A percentile compares a stretch with the other conserved stretches of the same genome.
phyloP scores from a whole-genome alignment of 2,113 vertebrate genomes.

The Pardalotus punctatus region DNA sequence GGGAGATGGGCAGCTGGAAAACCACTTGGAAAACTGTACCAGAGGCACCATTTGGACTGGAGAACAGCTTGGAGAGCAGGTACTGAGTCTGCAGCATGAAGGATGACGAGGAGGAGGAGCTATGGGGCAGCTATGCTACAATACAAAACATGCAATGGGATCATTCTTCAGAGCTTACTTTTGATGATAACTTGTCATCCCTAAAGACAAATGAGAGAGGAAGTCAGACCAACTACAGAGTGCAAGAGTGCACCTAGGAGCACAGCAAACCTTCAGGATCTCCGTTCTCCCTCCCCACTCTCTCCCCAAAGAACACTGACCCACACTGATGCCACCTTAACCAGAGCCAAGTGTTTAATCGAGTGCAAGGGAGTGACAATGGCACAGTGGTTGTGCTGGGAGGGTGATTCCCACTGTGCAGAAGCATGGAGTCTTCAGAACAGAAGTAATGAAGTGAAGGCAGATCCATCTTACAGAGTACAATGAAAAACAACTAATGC shows the following conservation, averaged over 20 bases:
- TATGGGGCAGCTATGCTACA: background rate
- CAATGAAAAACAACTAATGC: background rate
- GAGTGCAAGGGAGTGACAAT: background rate
- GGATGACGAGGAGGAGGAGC: background rate
- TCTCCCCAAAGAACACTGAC: background rate
- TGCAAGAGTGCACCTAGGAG: background rate
- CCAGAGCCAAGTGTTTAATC: conserved; percentile 41
- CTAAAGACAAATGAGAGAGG: background rate
- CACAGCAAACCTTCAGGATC: background rate
- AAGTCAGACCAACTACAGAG: background rate
- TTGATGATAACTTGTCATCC: background rate
- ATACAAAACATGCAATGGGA: background rate
- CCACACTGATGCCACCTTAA: conserved; percentile 4
- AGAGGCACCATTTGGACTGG: background rate
- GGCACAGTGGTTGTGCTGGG: background rate
- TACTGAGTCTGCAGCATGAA: background rate
- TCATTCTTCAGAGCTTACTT: background rate
- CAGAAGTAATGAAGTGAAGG: background rate
- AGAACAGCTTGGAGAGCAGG: background rate
- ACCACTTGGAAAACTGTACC: background rate
- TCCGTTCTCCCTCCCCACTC: background rate
- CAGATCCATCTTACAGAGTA: background rate
- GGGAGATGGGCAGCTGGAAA: background rate
- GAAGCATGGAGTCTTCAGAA: background rate
- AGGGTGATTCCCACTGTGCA: background rate